Percentiles rank a stretch among this genome's conserved stretches.
These are phyloP conservation scores for Sicus ferrugineus DNA, from an alignment of 2,888 invertebrate genomes.

Conservation along the genomic window DNA sequence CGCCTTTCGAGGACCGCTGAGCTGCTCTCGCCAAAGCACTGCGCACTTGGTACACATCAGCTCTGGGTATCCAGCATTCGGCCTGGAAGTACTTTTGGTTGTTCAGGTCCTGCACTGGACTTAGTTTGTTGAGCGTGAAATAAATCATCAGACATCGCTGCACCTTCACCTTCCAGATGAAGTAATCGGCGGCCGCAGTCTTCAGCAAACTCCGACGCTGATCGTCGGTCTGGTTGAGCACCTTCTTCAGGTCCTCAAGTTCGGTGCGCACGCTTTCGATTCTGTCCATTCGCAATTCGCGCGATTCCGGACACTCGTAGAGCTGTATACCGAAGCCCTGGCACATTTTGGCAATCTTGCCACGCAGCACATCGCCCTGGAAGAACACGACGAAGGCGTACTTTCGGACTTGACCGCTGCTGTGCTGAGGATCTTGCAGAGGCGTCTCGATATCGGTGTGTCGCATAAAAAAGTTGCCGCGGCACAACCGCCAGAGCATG, in stretches of 20 bases:
- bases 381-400: constrained; percentile 82
- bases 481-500: constrained; percentile 94
- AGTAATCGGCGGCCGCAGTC: constrained; percentile 44
- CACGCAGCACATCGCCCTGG: constrained; percentile 80
- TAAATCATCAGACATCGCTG: constrained; percentile 87
- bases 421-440: constrained; percentile 70
- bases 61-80: constrained; percentile 84
- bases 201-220: constrained; percentile 76
- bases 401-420: constrained; percentile 66
- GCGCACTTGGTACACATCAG: constrained; percentile 75
- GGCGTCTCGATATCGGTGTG: constrained; percentile 89
- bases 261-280: constrained; percentile 77
- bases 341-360: constrained; percentile 82
- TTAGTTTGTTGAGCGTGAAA: constrained; percentile 88
- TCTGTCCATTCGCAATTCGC: constrained; percentile 76
- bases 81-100: constrained; percentile 82
- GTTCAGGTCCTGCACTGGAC: constrained; percentile 75
- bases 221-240: constrained; percentile 78
- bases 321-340: constrained; percentile 83
- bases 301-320: constrained; percentile 83
- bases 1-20: constrained; percentile 80
- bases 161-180: constrained; percentile 79
- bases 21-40: constrained; percentile 80
- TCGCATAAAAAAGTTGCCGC: constrained; percentile 91
- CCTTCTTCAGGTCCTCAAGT: constrained; percentile 76